Percentiles rank a stretch among this genome's conserved stretches.
Evolutionary conservation across 53 echinoderm and acorn worm species (phyloP).

Genomic region (Luidia sarsii): DNA sequence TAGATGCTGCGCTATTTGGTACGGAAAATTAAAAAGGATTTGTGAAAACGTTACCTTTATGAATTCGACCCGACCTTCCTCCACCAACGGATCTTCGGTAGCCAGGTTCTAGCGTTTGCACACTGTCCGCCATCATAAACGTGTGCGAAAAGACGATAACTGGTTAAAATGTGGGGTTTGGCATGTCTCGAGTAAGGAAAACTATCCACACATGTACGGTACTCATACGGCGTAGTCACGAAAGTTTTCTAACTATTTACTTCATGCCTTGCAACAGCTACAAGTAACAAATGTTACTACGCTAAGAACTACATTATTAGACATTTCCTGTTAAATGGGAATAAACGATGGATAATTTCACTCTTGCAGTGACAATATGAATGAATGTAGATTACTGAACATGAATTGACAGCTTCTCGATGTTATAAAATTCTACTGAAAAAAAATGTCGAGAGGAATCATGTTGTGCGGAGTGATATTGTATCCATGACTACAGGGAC

Average conservation of each 20-base stretch:
- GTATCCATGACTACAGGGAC: conserved; percentile 4
- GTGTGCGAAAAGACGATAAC: too few relatives aligned
- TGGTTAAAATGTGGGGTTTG: too few relatives aligned
- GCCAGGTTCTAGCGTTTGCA: conserved; percentile 79
- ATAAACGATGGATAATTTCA: too few relatives aligned
- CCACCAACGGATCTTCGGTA: conserved; percentile 85
- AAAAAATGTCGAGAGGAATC: not conserved
- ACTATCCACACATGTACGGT: too few relatives aligned
- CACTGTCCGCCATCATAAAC: conserved; percentile 86
- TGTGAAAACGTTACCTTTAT: conserved; percentile 72
- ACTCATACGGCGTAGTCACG: not conserved
- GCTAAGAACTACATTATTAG: not conserved
- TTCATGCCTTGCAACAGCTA: too few relatives aligned
- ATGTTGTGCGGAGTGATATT: not conserved
- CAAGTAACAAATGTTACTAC: too few relatives aligned
- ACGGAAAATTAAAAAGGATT: not conserved
- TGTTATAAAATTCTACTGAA: not conserved
- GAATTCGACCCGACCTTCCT: conserved; percentile 72
- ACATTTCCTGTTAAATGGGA: too few relatives aligned
- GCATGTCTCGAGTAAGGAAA: too few relatives aligned
- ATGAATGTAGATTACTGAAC: not conserved
- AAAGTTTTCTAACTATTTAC: too few relatives aligned
- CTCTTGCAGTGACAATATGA: not conserved
- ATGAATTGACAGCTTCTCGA: too few relatives aligned
- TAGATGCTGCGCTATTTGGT: not conserved